These are phyloP conservation scores for Melanotus villosus DNA, from an alignment of 2,888 invertebrate genomes.

Conservation along the genomic window DNA sequence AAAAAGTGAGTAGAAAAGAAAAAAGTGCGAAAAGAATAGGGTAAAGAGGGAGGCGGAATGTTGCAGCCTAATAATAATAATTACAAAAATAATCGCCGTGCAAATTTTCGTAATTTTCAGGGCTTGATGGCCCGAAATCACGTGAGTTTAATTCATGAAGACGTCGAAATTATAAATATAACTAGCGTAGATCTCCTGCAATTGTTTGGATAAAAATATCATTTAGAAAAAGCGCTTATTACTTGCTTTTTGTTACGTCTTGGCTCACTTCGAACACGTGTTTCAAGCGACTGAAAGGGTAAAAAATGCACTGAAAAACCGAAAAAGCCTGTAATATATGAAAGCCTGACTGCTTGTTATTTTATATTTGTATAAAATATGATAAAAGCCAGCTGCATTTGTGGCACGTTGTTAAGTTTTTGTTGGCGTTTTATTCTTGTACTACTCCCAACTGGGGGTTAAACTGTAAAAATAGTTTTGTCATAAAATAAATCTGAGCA, in stretches of 20 bases:
- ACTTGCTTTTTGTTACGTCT: slow-evolving; percentile 47
- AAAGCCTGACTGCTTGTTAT: slow-evolving; percentile 42
- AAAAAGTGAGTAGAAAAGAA: too few relatives aligned
- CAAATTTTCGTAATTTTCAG: too few relatives aligned
- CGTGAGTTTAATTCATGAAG: too few relatives aligned
- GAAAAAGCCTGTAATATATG: slow-evolving; percentile 42
- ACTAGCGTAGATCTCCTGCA: slow-evolving; percentile 37
- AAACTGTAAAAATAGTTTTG: neutral
- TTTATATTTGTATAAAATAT: slow-evolving; percentile 50
- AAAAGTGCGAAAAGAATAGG: too few relatives aligned
- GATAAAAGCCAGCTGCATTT: slow-evolving; percentile 49
- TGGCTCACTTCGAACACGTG: slow-evolving; percentile 57
- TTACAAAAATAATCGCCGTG: too few relatives aligned
- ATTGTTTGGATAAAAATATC: slow-evolving; percentile 48
- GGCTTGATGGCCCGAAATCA: too few relatives aligned
- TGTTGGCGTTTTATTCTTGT: slow-evolving; percentile 33
- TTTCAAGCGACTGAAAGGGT: slow-evolving; percentile 38
- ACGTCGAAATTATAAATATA: slow-evolving; percentile 15
- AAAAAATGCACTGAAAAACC: slow-evolving; percentile 44
- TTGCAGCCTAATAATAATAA: too few relatives aligned
- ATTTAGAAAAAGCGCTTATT: slow-evolving; percentile 48
- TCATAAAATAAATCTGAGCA: too few relatives aligned
- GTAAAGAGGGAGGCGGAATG: too few relatives aligned
- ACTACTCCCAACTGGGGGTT: slow-evolving; percentile 32
- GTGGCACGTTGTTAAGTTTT: slow-evolving; percentile 38